Conservation (phyloP, 2,888 invertebrate genomes). For the Polydrusus cervinus region DNA sequence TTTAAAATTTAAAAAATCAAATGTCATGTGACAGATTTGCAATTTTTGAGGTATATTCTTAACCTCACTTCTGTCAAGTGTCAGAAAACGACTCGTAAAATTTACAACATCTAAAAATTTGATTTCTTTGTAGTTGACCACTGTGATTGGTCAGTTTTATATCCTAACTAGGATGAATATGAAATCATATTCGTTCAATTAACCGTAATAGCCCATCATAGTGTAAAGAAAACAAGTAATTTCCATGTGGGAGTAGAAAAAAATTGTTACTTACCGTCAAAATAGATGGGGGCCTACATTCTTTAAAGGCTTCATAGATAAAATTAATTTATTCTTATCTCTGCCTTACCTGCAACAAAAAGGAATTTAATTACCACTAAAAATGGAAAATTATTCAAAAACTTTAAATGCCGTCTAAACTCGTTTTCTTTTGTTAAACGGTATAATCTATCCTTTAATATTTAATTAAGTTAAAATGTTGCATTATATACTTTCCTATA, state of each 20-base stretch:
- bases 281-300: neutral
- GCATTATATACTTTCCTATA: neutral
- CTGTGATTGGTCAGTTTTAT: no score
- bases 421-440: neutral
- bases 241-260: neutral
- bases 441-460: neutral
- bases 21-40: no score
- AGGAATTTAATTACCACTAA: conserved; percentile 41
- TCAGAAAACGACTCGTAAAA: no score
- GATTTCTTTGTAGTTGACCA: no score
- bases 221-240: no score
- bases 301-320: neutral
- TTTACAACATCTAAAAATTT: no score
- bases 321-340: conserved; percentile 15
- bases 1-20: no score
- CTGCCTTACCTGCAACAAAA: conserved; percentile 43
- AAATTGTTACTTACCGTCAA: neutral
- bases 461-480: neutral
- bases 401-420: conserved; percentile 1
- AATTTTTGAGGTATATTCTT: no score
- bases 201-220: no score
- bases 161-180: no score
- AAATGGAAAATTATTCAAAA: conserved; percentile 42
- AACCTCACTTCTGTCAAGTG: no score
- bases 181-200: no score